A percentile compares a stretch with the other conserved stretches of the same genome.
Evolutionary conservation across 1,140 invertebrate species (phyloP).

Genomic region (Drosophila bipectinata): DNA sequence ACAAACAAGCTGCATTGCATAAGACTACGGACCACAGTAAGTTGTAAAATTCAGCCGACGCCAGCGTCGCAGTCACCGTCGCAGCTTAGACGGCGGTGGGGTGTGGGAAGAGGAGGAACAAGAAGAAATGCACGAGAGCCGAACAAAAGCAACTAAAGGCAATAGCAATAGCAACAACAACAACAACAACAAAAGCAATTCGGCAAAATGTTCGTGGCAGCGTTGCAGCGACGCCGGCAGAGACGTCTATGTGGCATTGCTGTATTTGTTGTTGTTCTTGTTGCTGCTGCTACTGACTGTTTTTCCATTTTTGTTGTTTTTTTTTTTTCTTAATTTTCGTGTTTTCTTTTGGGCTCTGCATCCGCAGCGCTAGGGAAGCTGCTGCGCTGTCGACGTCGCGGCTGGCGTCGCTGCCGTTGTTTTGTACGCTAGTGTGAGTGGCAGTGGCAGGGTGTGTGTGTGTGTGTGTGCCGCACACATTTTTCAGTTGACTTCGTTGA

Average conservation of each 20-base stretch:
- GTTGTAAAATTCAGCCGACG: constrained; percentile 30
- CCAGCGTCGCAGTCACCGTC: constrained; percentile 18
- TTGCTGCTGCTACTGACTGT: constrained; percentile 15
- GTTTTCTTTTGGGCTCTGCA: constrained; percentile 68
- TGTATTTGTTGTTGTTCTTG: background rate
- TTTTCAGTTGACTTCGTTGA: constrained; percentile 82
- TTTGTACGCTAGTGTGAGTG: constrained; percentile 3
- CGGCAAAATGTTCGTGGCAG: constrained; percentile 68
- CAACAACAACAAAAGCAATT: constrained; percentile 55
- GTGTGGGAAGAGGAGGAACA: background rate
- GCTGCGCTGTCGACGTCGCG: constrained; percentile 53
- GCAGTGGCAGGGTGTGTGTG: constrained; percentile 12
- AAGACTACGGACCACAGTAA: constrained; percentile 18
- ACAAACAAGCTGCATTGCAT: background rate
- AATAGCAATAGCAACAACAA: constrained; percentile 24
- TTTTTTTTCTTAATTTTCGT: constrained; percentile 33
- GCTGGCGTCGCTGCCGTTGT: constrained; percentile 24
- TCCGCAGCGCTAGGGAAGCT: constrained; percentile 51
- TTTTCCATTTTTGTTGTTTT: constrained; percentile 39
- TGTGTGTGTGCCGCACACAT: constrained; percentile 56
- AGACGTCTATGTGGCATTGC: constrained; percentile 18
- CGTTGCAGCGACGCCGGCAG: constrained; percentile 49
- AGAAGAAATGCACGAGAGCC: constrained; percentile 39
- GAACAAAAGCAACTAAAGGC: constrained; percentile 17
- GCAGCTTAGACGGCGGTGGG: constrained; percentile 41